Evolutionary conservation across 2,113 vertebrate species (phyloP).

Genomic region (Mustela lutreola): DNA sequence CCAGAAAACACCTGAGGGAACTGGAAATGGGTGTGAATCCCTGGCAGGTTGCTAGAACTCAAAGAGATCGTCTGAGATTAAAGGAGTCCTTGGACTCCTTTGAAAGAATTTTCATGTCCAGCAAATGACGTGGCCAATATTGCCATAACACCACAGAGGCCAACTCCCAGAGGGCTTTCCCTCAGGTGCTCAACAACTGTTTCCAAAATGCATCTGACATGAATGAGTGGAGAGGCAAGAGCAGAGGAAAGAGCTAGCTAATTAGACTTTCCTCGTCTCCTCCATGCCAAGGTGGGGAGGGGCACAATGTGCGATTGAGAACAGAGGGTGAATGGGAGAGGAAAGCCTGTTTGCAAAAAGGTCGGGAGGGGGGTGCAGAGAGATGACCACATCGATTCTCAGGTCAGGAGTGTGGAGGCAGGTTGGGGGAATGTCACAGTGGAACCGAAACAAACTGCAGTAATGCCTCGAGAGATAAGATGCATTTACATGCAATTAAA

Average conservation of each 20-base stretch:
- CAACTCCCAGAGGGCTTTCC: too few relatives aligned
- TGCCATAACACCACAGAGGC: background rate
- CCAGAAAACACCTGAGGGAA: accelerated
- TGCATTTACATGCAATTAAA: background rate
- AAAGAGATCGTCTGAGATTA: accelerated
- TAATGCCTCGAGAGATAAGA: background rate
- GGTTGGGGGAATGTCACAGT: background rate
- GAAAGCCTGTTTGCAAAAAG: too few relatives aligned
- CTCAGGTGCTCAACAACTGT: background rate
- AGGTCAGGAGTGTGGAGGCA: background rate
- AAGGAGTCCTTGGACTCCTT: background rate
- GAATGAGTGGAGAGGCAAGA: accelerated
- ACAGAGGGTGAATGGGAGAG: background rate
- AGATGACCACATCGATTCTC: accelerated
- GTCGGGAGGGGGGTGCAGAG: background rate
- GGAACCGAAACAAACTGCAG: background rate
- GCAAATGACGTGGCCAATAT: too few relatives aligned
- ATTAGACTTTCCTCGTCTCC: too few relatives aligned
- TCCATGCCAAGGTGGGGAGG: too few relatives aligned
- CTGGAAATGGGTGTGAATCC: accelerated
- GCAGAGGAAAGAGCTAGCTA: background rate
- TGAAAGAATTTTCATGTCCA: background rate
- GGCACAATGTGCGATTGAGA: too few relatives aligned
- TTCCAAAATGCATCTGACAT: accelerated
- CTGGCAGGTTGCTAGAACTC: background rate